Evolutionary conservation across 2,888 invertebrate genomes (phyloP).

Genomic region (Prionchulus punctatus): DNA sequence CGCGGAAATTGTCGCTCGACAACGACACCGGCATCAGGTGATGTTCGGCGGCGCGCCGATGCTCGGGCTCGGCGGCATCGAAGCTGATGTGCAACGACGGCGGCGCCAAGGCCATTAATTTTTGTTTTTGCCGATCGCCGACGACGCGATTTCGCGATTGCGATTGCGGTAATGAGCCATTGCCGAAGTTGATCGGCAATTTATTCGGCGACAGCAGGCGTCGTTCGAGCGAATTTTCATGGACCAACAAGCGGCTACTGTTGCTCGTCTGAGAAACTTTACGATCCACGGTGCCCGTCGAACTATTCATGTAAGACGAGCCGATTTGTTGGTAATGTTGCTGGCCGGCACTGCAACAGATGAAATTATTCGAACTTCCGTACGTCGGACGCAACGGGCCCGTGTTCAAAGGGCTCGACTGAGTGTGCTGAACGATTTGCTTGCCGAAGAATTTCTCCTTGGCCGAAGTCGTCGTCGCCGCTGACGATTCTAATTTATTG

Average conservation of each 20-base stretch:
- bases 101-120: background rate
- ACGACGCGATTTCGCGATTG: too few relatives aligned
- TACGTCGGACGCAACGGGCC: too few relatives aligned
- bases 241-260: too few relatives aligned
- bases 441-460: too few relatives aligned
- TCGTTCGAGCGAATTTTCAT: too few relatives aligned
- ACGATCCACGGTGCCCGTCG: too few relatives aligned
- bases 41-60: background rate
- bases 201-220: background rate
- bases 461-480: too few relatives aligned
- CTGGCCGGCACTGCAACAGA: background rate
- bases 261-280: too few relatives aligned
- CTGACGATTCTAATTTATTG: background rate
- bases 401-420: background rate
- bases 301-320: background rate
- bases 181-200: too few relatives aligned
- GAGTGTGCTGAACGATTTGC: background rate
- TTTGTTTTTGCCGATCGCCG: background rate
- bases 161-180: too few relatives aligned
- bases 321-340: background rate
- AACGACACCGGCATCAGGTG: background rate
- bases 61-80: background rate
- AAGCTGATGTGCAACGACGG: conserved; percentile 5
- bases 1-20: background rate
- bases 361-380: too few relatives aligned